phyloP scores from a whole-genome alignment of 2,888 invertebrate species.

The Cataglyphis rosenhaueri region DNA sequence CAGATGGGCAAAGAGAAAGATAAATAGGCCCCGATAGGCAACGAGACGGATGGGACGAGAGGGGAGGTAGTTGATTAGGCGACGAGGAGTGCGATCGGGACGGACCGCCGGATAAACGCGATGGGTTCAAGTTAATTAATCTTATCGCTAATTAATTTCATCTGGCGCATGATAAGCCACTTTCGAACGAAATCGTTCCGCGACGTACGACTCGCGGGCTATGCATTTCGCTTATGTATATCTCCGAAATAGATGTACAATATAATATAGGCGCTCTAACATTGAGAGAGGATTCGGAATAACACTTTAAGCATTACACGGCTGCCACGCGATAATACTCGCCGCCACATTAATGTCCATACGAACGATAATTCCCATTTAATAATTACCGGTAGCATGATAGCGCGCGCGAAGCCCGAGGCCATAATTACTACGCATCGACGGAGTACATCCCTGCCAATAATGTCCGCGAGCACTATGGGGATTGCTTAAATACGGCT shows the following conservation, averaged over 20 bases:
- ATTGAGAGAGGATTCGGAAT: constrained; percentile 63
- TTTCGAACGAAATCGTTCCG: constrained; percentile 42
- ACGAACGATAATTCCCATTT: constrained; percentile 74
- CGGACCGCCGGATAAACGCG: constrained; percentile 48
- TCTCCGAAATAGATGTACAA: constrained; percentile 26
- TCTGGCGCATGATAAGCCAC: constrained; percentile 46
- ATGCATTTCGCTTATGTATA: not conserved
- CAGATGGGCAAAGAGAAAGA: constrained; percentile 51
- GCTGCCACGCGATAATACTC: constrained; percentile 72
- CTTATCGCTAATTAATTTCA: constrained; percentile 82
- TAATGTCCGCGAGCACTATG: constrained; percentile 72
- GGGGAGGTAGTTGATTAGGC: not conserved
- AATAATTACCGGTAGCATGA: constrained; percentile 74
- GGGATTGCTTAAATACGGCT: constrained; percentile 70
- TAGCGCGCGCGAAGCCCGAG: constrained; percentile 70
- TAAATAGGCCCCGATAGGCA: constrained; percentile 30
- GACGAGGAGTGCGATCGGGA: constrained; percentile 55
- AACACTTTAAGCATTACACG: constrained; percentile 70
- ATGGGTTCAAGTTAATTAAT: constrained; percentile 79
- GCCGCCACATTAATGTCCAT: constrained; percentile 70
- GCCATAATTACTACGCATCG: constrained; percentile 71
- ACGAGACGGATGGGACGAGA: not conserved
- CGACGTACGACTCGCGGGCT: constrained; percentile 17
- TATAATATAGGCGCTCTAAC: constrained; percentile 25
- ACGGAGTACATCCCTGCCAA: constrained; percentile 73